These are phyloP conservation scores for Leptinotarsa undecemlineata DNA, from an alignment of 1,140 invertebrate genomes.

Conservation along the genomic window DNA sequence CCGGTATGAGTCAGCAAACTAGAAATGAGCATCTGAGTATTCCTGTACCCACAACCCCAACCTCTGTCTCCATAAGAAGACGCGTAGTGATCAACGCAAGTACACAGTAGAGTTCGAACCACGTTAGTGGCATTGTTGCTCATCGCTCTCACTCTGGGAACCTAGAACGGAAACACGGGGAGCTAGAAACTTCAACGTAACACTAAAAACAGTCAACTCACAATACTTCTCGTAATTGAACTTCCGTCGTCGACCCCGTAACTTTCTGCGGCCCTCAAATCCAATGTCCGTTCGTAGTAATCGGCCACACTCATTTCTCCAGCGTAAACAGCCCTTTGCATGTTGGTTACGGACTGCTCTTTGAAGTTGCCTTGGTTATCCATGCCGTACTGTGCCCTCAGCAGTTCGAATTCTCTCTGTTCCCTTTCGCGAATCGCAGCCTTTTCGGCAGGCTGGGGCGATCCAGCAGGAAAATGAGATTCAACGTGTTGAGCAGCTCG, in stretches of 20 bases:
- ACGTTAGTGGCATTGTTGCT: slow-evolving; percentile 72
- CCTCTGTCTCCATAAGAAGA: slow-evolving; percentile 86
- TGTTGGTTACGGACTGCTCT: slow-evolving; percentile 79
- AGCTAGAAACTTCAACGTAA: neutral
- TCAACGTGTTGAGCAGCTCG: slow-evolving; percentile 54
- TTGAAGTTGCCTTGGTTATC: slow-evolving; percentile 71
- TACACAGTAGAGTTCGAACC: slow-evolving; percentile 72
- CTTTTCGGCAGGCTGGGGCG: slow-evolving; percentile 60
- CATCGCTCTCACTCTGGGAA: slow-evolving; percentile 71
- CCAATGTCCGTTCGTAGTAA: slow-evolving; percentile 81
- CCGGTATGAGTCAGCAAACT: slow-evolving; percentile 74
- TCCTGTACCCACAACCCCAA: slow-evolving; percentile 90
- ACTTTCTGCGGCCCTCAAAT: slow-evolving; percentile 73
- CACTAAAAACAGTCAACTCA: slow-evolving; percentile 31
- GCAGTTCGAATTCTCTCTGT: slow-evolving; percentile 78
- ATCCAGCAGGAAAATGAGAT: slow-evolving; percentile 52
- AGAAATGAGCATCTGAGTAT: slow-evolving; percentile 89
- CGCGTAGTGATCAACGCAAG: slow-evolving; percentile 81
- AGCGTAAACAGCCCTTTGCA: slow-evolving; percentile 81
- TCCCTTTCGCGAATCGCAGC: slow-evolving; percentile 73
- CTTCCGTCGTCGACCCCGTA: slow-evolving; percentile 81
- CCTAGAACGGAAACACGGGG: slow-evolving; percentile 57
- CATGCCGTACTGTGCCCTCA: slow-evolving; percentile 87
- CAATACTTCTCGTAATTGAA: slow-evolving; percentile 66
- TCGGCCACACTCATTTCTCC: slow-evolving; percentile 84